Evolutionary conservation across 2,797 vertebrate species (phyloP).

Genomic region (Adelosebastes latens): DNA sequence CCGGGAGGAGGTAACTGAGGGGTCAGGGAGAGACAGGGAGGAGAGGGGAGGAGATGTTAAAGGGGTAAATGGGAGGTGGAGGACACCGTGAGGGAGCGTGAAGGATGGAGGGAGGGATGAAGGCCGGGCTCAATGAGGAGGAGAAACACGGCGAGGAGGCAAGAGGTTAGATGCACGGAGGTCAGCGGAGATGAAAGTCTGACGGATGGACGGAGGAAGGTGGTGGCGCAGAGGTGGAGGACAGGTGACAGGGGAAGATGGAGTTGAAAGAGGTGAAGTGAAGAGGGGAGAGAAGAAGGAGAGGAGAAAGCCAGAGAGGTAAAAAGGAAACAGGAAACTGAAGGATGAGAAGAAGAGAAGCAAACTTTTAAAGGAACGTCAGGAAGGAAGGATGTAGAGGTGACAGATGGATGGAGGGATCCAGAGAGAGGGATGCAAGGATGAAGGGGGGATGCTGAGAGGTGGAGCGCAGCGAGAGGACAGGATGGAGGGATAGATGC

Average conservation of each 20-base stretch:
- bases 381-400: neutral
- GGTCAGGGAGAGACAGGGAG: slow-evolving; percentile 43
- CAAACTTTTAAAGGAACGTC: too few species aligned
- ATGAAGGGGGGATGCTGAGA: neutral
- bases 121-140: slow-evolving; percentile 8
- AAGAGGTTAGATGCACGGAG: slow-evolving; percentile 6
- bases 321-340: neutral
- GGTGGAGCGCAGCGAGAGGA: neutral
- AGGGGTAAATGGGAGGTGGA: slow-evolving; percentile 48
- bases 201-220: slow-evolving; percentile 12
- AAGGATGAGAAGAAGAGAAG: neutral
- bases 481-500: neutral
- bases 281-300: neutral
- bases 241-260: neutral
- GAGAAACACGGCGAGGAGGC: neutral
- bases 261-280: neutral
- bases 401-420: neutral
- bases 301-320: neutral
- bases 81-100: slow-evolving; percentile 14
- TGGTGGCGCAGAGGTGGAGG: slow-evolving; percentile 19
- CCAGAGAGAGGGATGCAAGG: neutral
- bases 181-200: slow-evolving; percentile 5
- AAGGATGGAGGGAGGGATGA: slow-evolving; percentile 9
- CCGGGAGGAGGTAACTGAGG: slow-evolving; percentile 29
- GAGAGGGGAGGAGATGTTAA: slow-evolving; percentile 17